Percentiles rank a stretch among this genome's conserved stretches.
Conservation (phyloP, 2,113 vertebrate species). For the Chaetodon trifascialis region DNA sequence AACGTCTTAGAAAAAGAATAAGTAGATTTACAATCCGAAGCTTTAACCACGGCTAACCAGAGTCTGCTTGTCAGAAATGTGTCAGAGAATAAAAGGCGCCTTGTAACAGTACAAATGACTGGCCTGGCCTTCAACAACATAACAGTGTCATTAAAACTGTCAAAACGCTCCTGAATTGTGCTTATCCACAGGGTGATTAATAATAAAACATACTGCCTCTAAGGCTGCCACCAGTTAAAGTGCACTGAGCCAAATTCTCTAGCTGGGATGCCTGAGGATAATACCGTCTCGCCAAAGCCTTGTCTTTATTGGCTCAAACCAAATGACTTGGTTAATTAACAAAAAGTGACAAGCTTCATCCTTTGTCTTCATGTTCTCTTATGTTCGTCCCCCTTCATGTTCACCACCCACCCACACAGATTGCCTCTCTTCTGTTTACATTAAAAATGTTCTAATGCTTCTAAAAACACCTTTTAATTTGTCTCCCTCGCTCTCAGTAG, state of each 20-base stretch:
- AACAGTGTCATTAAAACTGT: constrained; percentile 65
- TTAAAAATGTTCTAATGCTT: constrained; percentile 17
- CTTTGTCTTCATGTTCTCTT: constrained; percentile 63
- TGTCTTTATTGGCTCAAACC: constrained; percentile 57
- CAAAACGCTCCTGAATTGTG: constrained; percentile 57
- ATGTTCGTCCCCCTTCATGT: constrained; percentile 42
- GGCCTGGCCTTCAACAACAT: constrained; percentile 55
- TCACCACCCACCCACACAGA: constrained; percentile 46
- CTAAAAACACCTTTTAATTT: constrained; percentile 31
- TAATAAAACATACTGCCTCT: constrained; percentile 60
- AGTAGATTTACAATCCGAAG: constrained; percentile 27
- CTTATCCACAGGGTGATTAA: constrained; percentile 63
- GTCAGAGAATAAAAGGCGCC: constrained; percentile 41
- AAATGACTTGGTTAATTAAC: constrained; percentile 72
- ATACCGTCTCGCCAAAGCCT: constrained; percentile 57
- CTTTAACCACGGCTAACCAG: constrained; percentile 11
- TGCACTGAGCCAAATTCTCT: constrained; percentile 47
- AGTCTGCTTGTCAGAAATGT: constrained; percentile 39
- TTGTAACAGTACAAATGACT: constrained; percentile 53
- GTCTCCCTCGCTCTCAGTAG: neutral
- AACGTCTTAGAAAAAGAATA: constrained; percentile 33
- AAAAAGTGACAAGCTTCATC: constrained; percentile 67
- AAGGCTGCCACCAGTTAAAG: constrained; percentile 55
- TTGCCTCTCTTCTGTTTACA: constrained; percentile 49
- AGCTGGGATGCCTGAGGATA: constrained; percentile 63